phyloP scores from a whole-genome alignment of 2,797 vertebrate genomes.

The Tympanoctomys barrerae region DNA sequence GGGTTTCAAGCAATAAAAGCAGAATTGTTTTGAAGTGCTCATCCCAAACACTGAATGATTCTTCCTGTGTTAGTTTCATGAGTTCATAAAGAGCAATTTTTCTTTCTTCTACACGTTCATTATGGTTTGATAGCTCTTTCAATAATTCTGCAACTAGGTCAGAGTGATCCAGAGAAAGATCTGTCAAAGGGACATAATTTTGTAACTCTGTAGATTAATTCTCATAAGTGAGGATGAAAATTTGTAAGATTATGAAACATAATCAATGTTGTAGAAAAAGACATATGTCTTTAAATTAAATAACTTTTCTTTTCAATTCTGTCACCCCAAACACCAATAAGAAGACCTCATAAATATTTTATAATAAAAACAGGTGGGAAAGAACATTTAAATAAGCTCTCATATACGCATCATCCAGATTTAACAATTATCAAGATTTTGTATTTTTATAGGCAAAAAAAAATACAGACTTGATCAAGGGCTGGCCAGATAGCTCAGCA shows the following conservation, averaged over 20 bases:
- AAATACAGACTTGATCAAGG: too few relatives aligned
- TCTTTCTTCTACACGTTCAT: constrained; percentile 97
- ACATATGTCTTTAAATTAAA: constrained; percentile 4
- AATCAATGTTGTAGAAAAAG: background rate
- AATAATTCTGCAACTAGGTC: constrained; percentile 97
- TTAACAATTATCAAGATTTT: background rate
- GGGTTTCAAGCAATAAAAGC: constrained; percentile 96
- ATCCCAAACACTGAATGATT: constrained; percentile 97
- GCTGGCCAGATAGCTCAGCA: too few relatives aligned
- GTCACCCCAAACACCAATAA: constrained; percentile 40
- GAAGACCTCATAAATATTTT: background rate
- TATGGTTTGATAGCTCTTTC: constrained; percentile 98
- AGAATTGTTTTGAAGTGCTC: constrained; percentile 99
- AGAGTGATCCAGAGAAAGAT: constrained; percentile 94
- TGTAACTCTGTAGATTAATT: background rate
- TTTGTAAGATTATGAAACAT: constrained; percentile 10
- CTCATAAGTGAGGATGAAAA: background rate
- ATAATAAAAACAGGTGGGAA: constrained; percentile 16
- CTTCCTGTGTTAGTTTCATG: constrained; percentile 96
- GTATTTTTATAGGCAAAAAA: background rate
- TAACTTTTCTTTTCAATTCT: constrained; percentile 49
- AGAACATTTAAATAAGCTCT: background rate
- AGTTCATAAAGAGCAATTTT: constrained; percentile 96
- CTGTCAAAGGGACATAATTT: constrained; percentile 85
- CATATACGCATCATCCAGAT: background rate